Evolutionary conservation across 2,797 vertebrate genomes (phyloP).

Genomic region (Spheniscus humboldti): DNA sequence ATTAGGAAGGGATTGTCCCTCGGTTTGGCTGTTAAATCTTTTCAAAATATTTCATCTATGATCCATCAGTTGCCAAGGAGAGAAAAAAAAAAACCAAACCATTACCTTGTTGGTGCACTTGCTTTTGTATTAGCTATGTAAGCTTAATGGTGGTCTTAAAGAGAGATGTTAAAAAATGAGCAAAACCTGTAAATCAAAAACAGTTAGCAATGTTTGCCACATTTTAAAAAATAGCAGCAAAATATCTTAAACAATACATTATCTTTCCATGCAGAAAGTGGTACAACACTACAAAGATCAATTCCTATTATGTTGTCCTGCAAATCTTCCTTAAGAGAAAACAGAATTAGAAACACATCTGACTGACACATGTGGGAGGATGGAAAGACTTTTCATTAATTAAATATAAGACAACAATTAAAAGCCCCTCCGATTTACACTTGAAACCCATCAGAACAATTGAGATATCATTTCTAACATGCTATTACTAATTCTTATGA

Average conservation of each 20-base stretch:
- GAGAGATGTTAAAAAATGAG: not conserved
- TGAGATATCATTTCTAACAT: not conserved
- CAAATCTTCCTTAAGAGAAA: not conserved
- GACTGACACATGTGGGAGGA: not conserved
- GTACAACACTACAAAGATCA: not conserved
- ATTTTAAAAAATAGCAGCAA: not conserved
- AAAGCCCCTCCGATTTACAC: not conserved
- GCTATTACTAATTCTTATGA: not conserved
- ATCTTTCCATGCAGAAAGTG: not conserved
- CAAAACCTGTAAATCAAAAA: not conserved
- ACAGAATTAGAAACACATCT: not conserved
- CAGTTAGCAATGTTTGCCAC: not conserved
- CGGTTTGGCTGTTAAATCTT: not conserved
- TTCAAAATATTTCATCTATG: not conserved
- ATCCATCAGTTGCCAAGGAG: not conserved
- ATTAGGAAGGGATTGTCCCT: not conserved
- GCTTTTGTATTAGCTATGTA: not conserved
- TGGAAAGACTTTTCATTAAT: not conserved
- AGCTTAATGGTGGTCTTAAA: not conserved
- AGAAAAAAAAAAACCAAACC: not conserved
- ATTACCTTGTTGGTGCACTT: not conserved
- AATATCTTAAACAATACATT: not conserved
- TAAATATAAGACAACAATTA: not conserved
- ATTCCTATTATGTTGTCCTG: not conserved
- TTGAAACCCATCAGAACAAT: not conserved